These are phyloP conservation scores for Huso huso DNA, from an alignment of 2,797 vertebrate genomes.

Conservation along the genomic window DNA sequence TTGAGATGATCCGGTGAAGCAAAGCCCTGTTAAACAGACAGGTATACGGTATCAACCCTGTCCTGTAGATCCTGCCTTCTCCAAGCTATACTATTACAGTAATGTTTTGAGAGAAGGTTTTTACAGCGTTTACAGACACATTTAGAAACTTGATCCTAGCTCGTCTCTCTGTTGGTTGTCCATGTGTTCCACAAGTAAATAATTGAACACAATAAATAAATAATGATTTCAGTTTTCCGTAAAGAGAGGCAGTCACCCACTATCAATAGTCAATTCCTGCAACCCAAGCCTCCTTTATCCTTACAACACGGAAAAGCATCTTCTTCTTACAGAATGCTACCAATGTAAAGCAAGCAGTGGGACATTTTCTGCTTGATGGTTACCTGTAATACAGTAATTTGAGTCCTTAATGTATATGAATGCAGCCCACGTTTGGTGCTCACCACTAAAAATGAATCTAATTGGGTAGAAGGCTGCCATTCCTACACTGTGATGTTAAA, in stretches of 20 bases:
- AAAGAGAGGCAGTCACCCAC: not conserved
- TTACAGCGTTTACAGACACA: not conserved
- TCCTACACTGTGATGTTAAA: too few species aligned
- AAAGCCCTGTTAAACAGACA: constrained; percentile 28
- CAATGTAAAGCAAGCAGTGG: not conserved
- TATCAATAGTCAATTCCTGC: constrained; percentile 4
- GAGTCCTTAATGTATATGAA: too few species aligned
- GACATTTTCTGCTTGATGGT: not conserved
- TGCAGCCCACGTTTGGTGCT: too few species aligned
- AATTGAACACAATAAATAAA: constrained; percentile 11
- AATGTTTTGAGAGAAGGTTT: constrained; percentile 27
- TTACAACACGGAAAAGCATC: not conserved
- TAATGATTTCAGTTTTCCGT: constrained; percentile 10
- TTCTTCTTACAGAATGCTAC: not conserved
- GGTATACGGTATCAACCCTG: not conserved
- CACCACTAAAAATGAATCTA: too few species aligned
- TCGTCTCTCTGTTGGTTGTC: not conserved
- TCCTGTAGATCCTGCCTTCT: not conserved
- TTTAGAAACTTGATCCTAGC: constrained; percentile 6
- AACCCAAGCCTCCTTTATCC: not conserved
- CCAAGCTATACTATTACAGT: constrained; percentile 47
- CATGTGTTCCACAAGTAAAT: constrained; percentile 13
- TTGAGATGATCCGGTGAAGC: constrained; percentile 17
- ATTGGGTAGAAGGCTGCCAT: too few species aligned
- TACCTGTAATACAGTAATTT: not conserved